Percentiles rank a stretch among this genome's conserved stretches.
These are phyloP conservation scores for Tauraco erythrolophus DNA, from an alignment of 2,113 vertebrate genomes.

Conservation along the genomic window DNA sequence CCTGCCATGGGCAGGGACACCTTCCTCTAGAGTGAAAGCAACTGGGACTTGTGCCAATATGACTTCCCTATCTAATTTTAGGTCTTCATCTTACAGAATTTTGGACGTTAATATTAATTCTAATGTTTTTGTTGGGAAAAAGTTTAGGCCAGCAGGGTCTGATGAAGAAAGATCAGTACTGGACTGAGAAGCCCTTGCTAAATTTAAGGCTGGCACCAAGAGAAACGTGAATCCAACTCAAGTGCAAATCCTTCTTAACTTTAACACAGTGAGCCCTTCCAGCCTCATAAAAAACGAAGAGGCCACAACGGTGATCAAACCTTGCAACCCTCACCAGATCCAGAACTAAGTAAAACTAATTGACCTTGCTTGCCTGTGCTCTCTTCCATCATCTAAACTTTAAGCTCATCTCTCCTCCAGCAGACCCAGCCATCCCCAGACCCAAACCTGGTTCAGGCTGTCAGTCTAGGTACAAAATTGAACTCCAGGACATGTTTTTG, in stretches of 20 bases:
- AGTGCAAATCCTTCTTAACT: background rate
- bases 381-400: background rate
- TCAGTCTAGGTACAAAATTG: background rate
- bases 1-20: too few relatives aligned
- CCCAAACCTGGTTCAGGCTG: background rate
- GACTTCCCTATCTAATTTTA: background rate
- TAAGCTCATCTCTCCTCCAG: background rate
- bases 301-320: background rate
- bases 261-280: background rate
- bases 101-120: background rate
- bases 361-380: background rate
- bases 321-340: background rate
- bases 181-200: background rate
- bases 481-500: background rate
- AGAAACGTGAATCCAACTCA: background rate
- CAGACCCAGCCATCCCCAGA: background rate
- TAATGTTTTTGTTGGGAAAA: background rate
- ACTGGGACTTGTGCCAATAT: background rate
- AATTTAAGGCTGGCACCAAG: background rate
- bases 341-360: background rate
- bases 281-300: background rate
- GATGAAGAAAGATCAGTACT: background rate
- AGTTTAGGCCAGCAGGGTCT: background rate
- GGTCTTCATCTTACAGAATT: background rate
- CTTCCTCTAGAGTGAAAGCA: too few relatives aligned